These are phyloP conservation scores for Drosophila nr. medialis DNA, from an alignment of 2,888 invertebrate genomes.

Conservation along the genomic window DNA sequence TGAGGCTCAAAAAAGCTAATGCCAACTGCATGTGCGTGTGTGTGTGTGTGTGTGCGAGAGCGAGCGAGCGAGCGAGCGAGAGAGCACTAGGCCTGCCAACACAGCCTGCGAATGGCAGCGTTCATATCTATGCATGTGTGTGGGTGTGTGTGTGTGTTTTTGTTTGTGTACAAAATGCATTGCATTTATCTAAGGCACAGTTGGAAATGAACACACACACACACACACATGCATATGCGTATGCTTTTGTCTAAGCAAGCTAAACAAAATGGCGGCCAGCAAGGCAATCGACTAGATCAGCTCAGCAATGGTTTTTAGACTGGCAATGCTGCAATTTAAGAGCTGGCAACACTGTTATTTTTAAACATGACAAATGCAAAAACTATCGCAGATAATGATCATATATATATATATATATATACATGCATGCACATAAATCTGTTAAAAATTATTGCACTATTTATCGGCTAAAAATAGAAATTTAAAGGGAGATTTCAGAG, in stretches of 20 bases:
- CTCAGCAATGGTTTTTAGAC: not conserved
- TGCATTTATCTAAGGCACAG: slow-evolving; percentile 9
- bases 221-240: not conserved
- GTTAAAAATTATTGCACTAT: not conserved
- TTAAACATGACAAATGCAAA: no score
- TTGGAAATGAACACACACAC: not conserved
- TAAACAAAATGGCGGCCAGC: not conserved
- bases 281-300: not conserved
- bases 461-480: not conserved
- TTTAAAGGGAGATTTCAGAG: not conserved
- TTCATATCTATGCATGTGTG: slow-evolving; percentile 11
- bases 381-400: not conserved
- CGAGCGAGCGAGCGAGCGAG: not conserved
- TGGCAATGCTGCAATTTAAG: not conserved
- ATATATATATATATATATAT: not conserved
- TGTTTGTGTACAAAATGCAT: slow-evolving; percentile 31
- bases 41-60: not conserved
- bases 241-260: not conserved
- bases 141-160: not conserved
- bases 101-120: slow-evolving; percentile 34
- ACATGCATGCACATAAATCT: not conserved
- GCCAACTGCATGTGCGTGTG: slow-evolving; percentile 1
- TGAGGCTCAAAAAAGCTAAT: not conserved
- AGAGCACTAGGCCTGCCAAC: slow-evolving; percentile 13
- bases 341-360: not conserved